phyloP scores from a whole-genome alignment of 2,888 invertebrate species.

The Leptogaster cylindrica region DNA sequence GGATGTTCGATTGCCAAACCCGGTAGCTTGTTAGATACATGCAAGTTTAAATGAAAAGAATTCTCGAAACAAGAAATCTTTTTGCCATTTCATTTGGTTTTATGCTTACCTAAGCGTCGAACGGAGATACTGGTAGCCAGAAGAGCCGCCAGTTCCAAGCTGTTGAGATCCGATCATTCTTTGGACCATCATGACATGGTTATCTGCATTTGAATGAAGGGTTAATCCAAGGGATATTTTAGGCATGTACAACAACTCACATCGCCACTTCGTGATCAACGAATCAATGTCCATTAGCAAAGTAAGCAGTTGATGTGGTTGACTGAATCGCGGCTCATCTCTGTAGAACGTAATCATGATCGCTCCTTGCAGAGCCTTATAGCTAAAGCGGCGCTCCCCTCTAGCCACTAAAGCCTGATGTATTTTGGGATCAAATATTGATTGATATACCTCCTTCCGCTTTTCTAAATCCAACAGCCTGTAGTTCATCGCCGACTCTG shows the following conservation, averaged over 20 bases:
- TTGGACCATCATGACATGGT: slow-evolving; percentile 98
- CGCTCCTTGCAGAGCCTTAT: slow-evolving; percentile 93
- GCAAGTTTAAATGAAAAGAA: no score
- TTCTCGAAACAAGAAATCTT: not conserved
- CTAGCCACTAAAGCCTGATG: slow-evolving; percentile 84
- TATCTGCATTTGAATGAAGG: slow-evolving; percentile 69
- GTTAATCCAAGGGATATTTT: not conserved
- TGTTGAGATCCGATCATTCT: slow-evolving; percentile 98
- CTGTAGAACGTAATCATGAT: slow-evolving; percentile 97
- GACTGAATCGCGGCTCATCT: slow-evolving; percentile 96
- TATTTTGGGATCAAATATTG: slow-evolving; percentile 83
- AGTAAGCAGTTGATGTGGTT: slow-evolving; percentile 93
- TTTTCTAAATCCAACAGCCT: slow-evolving; percentile 78
- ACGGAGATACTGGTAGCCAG: slow-evolving; percentile 96
- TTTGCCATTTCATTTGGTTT: not conserved
- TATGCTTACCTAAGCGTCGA: slow-evolving; percentile 89
- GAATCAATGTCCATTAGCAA: slow-evolving; percentile 98
- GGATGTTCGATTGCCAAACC: no score
- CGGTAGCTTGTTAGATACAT: no score
- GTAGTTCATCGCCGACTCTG: slow-evolving; percentile 69
- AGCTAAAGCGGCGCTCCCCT: slow-evolving; percentile 78
- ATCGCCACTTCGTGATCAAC: slow-evolving; percentile 97
- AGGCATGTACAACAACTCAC: slow-evolving; percentile 66
- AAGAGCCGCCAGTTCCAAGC: slow-evolving; percentile 96
- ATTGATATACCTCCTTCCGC: slow-evolving; percentile 82